Evolutionary conservation across 2,888 invertebrate genomes (phyloP).

Genomic region (Drosophila infuscata): DNA sequence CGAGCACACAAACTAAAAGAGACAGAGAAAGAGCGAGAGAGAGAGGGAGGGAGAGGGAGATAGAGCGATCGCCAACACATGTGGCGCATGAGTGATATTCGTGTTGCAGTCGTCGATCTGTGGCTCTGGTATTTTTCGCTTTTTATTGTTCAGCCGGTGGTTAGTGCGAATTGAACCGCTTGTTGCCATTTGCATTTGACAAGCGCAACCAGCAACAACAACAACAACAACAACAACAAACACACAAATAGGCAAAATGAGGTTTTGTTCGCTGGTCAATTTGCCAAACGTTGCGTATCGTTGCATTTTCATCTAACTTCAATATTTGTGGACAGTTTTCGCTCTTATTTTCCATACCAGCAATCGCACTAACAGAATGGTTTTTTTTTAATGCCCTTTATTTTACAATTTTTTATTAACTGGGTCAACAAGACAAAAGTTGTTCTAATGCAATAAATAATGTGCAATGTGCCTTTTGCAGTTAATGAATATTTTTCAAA

Average conservation of each 20-base stretch:
- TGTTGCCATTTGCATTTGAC: slow-evolving; percentile 75
- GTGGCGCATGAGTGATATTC: slow-evolving; percentile 76
- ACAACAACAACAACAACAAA: background rate
- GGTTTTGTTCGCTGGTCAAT: slow-evolving; percentile 53
- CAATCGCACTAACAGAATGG: background rate
- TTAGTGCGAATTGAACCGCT: slow-evolving; percentile 61
- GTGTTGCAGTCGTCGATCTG: slow-evolving; percentile 45
- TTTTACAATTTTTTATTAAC: background rate
- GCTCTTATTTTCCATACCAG: slow-evolving; percentile 2
- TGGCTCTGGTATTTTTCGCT: slow-evolving; percentile 36
- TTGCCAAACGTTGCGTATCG: slow-evolving; percentile 73
- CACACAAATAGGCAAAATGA: slow-evolving; percentile 39
- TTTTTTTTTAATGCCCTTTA: slow-evolving; percentile 2
- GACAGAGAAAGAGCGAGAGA: background rate
- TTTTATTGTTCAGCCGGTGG: slow-evolving; percentile 64
- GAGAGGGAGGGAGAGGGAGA: slow-evolving; percentile 5
- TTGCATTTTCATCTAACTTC: slow-evolving; percentile 59
- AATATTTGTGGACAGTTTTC: slow-evolving; percentile 9
- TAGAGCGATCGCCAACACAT: slow-evolving; percentile 38
- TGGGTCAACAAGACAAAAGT: slow-evolving; percentile 10
- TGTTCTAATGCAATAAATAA: background rate
- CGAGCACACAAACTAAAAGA: slow-evolving; percentile 29
- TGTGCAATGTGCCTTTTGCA: background rate
- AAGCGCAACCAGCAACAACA: slow-evolving; percentile 47
- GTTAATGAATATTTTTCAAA: no score